Base-by-base conservation (phyloP, 2,113 vertebrate genomes). In the Gobiocypris rarus region DNA sequence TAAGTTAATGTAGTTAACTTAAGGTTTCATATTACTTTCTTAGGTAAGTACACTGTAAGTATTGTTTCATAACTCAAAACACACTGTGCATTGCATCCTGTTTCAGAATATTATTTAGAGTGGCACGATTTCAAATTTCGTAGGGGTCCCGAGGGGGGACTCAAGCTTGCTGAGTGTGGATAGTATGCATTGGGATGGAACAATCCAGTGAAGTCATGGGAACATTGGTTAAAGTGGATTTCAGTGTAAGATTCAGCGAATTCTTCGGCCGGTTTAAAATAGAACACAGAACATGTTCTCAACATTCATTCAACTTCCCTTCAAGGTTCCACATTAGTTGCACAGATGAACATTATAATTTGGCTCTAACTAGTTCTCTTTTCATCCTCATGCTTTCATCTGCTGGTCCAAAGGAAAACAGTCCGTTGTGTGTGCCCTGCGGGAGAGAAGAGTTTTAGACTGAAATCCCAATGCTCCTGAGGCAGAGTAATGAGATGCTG, bases 401-500 rank as follows among this genome's bases (percentile, higher is more conserved):
- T 65, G 50, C 31, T 74, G 69, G 82, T 56, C 75, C 54, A 45
- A 80, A 65, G 75, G 85, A 83, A 81, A 75, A 9, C 74, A 56
- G 50, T 56, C 50, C 50, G 50, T 56, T 76, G 45, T 41, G 28
- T 15, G 41, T 80, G 82, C 63, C 77, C 86, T 56, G 77, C 50
- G 67, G 82, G 54, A 76, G 71, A 31, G 50, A 56, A n/a, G 59
- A 76, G 82, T 84, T 76, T 76, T 84, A 79, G 79, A 71, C 77
- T 56, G n/a, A 87, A 84, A 86, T 69, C 61, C 82, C 80, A 28
- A 10, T 1, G 15, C 69, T 76, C 41, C 63, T 65, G 41, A 75
- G 24, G 22, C 38, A 63, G 83, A 70, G 58, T 84, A 87, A 87
- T 87, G 86, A 87, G 86, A 84, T 87, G 61, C 86, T 69, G 86